These are phyloP conservation scores for Danio jaintianensis DNA, from an alignment of 2,797 vertebrate species.

Conservation along the genomic window DNA sequence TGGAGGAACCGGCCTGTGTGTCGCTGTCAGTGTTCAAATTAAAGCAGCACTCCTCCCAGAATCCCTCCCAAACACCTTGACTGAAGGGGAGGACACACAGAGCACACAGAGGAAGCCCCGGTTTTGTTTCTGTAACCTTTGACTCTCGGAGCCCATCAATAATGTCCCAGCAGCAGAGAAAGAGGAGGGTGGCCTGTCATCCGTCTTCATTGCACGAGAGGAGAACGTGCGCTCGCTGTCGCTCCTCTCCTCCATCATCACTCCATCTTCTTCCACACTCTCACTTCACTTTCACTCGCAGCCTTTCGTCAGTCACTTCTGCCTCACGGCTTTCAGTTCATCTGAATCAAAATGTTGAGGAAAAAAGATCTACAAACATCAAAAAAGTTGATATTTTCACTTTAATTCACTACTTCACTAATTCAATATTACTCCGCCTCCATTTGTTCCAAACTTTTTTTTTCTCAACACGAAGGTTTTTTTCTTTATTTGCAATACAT, in stretches of 20 bases:
- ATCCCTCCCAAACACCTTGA: slow-evolving; percentile 65
- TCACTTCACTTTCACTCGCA: slow-evolving; percentile 54
- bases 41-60: slow-evolving; percentile 28
- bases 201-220: slow-evolving; percentile 78
- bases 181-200: slow-evolving; percentile 64
- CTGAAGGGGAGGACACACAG: slow-evolving; percentile 55
- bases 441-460: too few species aligned
- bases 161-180: slow-evolving; percentile 66
- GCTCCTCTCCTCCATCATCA: slow-evolving; percentile 51
- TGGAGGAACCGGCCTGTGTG: slow-evolving; percentile 41
- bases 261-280: slow-evolving; percentile 52
- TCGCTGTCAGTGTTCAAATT: slow-evolving; percentile 37
- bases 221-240: slow-evolving; percentile 65
- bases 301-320: slow-evolving; percentile 36
- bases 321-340: slow-evolving; percentile 1
- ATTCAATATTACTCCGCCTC: too few species aligned
- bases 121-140: slow-evolving; percentile 74
- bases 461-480: too few species aligned
- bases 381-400: too few species aligned
- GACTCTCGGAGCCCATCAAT: slow-evolving; percentile 76
- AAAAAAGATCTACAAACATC: not conserved
- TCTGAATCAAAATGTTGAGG: slow-evolving; percentile 30
- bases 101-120: slow-evolving; percentile 63
- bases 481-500: not conserved
- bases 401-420: too few species aligned